Base-by-base conservation (phyloP, 2,888 invertebrate genomes). In the Hoplodrina ambigua region DNA sequence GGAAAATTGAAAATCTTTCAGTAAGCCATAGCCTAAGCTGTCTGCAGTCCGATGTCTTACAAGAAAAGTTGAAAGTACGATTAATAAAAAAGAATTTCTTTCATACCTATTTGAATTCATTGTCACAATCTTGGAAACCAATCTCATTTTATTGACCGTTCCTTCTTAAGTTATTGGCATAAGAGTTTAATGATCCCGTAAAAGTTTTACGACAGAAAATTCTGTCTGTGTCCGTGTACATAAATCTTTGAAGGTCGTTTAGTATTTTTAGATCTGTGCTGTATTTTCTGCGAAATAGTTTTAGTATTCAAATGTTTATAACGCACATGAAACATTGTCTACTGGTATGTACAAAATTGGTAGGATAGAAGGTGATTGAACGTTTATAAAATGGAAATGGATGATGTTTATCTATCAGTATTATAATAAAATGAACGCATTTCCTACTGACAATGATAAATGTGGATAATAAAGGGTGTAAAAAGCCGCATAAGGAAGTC, bases 131-230 rank as follows among this genome's bases (percentile, higher is more conserved):
- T 75, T 61, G 37, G 33, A 60, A 82, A 80, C 67, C 81, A 84
- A 86, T 85, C 75, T 78, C 56, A 52, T 69, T 84, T 79, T 81
- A 81, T 83, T 79, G 81, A 66, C 69, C 64, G 41, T 75, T 77
- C 52, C 41, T 53, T 72, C 62, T 82, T 78, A 81, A 83, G 75
- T 78, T 84, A 82, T 83, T 79, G 75, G 74, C 58, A 68, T 80
- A 77, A 76, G 72, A 85, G 77, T 83, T 82, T 82, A 81, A 85
- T 74, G 82, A 73, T 72, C 72, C 70, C 75, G 72, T 87, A 78
- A 88, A 87, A 85, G 62, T 75, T 81, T 80, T 81, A 86, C 74
- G 81, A 82, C 75, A 64, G 73, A 85, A 82, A 82, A 82, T 85
- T 78, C 66, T 68, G 70, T 59, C 75, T 68, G 50, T 59, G 50